Percentiles rank a stretch among this genome's conserved stretches.
Conservation (phyloP, 2,797 vertebrate species). For the Florisuga fusca region DNA sequence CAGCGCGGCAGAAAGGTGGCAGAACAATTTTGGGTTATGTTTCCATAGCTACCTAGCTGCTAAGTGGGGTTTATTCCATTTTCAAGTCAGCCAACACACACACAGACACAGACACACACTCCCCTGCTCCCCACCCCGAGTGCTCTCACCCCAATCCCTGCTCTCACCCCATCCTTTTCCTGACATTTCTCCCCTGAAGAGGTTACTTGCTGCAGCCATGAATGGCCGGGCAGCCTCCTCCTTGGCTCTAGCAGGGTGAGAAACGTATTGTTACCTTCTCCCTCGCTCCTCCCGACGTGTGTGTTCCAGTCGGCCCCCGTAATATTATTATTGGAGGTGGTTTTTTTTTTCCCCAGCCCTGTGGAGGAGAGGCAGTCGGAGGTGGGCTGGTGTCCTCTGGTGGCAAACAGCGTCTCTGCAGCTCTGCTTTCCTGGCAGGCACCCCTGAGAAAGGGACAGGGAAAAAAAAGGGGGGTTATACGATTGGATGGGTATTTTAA, state of each 20-base stretch:
- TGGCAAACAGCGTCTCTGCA: conserved; percentile 61
- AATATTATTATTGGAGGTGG: conserved; percentile 11
- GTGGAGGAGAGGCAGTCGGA: conserved; percentile 33
- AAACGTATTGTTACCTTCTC: conserved; percentile 36
- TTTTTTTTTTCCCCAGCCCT: neutral
- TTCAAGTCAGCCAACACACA: conserved; percentile 78
- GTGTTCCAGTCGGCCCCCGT: conserved; percentile 51
- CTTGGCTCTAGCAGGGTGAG: conserved; percentile 33
- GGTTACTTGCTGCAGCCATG: conserved; percentile 60
- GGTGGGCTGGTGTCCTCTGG: conserved; percentile 77
- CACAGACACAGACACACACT: neutral
- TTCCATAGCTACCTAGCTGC: conserved; percentile 84
- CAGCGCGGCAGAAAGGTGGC: conserved; percentile 76
- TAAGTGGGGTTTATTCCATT: conserved; percentile 80
- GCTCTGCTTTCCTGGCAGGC: neutral
- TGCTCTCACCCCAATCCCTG: conserved; percentile 62
- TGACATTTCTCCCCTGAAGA: conserved; percentile 62
- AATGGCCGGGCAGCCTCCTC: conserved; percentile 36
- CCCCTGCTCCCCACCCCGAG: conserved; percentile 32
- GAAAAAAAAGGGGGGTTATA: neutral
- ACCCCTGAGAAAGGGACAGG: neutral
- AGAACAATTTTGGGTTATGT: conserved; percentile 82
- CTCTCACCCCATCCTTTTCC: conserved; percentile 61
- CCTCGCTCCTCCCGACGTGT: conserved; percentile 39
- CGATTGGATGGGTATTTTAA: neutral